phyloP scores from a whole-genome alignment of 2,888 invertebrate species.

The Rhamphomyia laevipes region DNA sequence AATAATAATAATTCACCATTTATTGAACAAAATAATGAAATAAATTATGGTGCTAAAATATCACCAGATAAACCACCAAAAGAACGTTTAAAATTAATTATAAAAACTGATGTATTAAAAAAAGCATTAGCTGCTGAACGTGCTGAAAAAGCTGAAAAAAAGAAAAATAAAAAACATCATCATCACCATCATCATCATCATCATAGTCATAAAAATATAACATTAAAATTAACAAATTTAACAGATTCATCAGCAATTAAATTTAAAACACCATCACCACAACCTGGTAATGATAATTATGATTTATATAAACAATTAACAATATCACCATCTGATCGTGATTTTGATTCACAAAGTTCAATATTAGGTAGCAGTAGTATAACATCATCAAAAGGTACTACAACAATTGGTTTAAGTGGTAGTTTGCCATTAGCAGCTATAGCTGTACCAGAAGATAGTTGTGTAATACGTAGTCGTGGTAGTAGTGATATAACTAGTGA shows the following conservation, averaged over 20 bases:
- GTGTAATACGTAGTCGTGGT: constrained; percentile 36
- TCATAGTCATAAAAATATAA: not conserved
- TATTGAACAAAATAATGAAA: constrained; percentile 25
- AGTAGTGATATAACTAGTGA: constrained; percentile 38
- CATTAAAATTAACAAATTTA: constrained; percentile 15
- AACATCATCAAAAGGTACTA: constrained; percentile 35
- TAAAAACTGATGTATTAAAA: constrained; percentile 35
- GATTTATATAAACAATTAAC: constrained; percentile 41
- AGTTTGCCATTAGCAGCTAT: constrained; percentile 19
- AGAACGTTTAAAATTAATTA: constrained; percentile 41
- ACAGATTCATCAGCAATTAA: constrained; percentile 21
- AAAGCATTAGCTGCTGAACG: constrained; percentile 34
- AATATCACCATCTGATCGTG: constrained; percentile 33
- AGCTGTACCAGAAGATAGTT: constrained; percentile 32
- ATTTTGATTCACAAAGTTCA: constrained; percentile 37
- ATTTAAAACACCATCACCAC: constrained; percentile 41
- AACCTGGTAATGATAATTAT: constrained; percentile 38
- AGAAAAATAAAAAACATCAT: constrained; percentile 31
- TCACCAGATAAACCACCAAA: constrained; percentile 38
- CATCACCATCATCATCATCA: constrained; percentile 24
- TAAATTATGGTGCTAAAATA: constrained; percentile 35
- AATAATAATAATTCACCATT: constrained; percentile 26
- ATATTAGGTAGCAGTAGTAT: constrained; percentile 37
- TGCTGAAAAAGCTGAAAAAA: constrained; percentile 23
- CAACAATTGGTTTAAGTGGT: constrained; percentile 17